phyloP scores from a whole-genome alignment of 2,113 vertebrate species.

The Lepisosteus oculatus region DNA sequence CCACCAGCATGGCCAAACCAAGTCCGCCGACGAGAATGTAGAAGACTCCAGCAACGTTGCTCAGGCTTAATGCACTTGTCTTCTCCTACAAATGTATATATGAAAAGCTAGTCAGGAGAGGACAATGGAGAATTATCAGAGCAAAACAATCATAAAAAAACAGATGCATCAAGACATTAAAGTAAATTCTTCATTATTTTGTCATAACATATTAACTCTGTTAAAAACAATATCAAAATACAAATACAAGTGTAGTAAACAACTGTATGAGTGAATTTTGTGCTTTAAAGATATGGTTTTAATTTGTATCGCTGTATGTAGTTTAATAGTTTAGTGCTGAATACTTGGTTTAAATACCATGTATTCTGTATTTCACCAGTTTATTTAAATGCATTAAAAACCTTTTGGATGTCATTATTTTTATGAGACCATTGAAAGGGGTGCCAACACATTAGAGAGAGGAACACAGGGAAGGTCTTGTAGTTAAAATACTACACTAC shows the following conservation, averaged over 20 bases:
- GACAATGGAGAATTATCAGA: constrained; percentile 45
- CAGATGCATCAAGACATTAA: not conserved
- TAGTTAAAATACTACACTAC: constrained; percentile 2
- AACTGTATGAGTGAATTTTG: not conserved
- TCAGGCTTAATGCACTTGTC: constrained; percentile 98
- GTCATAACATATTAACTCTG: too few species aligned
- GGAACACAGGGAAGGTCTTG: constrained; percentile 41
- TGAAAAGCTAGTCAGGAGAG: constrained; percentile 69
- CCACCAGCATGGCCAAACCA: constrained; percentile 99
- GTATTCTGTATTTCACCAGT: constrained; percentile 37
- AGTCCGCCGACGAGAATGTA: constrained; percentile 99
- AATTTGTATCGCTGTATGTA: too few species aligned
- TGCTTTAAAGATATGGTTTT: too few species aligned
- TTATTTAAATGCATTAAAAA: constrained; percentile 6
- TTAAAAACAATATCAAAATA: not conserved
- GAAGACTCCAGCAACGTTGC: constrained; percentile 99
- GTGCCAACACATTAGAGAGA: constrained; percentile 59
- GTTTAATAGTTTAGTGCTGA: too few species aligned
- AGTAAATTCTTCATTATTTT: not conserved
- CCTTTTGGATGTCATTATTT: constrained; percentile 2
- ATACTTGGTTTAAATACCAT: constrained; percentile 26
- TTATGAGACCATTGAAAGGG: constrained; percentile 73
- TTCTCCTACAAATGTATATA: constrained; percentile 89
- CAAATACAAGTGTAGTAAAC: not conserved
- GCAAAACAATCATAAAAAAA: constrained; percentile 26